Base-by-base conservation (phyloP, 2,888 invertebrate genomes). In the Scrobipalpa costella region DNA sequence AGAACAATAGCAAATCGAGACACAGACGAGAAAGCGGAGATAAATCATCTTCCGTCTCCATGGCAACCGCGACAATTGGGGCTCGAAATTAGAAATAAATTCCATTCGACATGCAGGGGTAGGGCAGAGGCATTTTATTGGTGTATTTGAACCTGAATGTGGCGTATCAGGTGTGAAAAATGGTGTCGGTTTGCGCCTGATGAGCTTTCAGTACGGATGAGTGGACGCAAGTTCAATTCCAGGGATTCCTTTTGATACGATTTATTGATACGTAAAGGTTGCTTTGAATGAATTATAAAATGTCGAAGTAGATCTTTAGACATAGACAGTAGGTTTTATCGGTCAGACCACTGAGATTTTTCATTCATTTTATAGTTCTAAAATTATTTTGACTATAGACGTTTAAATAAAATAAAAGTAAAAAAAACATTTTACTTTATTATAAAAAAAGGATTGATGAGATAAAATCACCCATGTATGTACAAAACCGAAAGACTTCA, bases 71-170 rank as follows among this genome's bases (percentile, higher is more conserved):
- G 76, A 78, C 79, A 77, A 78, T 77, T 75, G 77, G 78, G 77
- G 75, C 69, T 68, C 71, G 71, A 77, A 81, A 82, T 83, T 83
- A 84, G 78, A 81, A 82, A 81, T 82, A 79, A 83, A 80, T 83
- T 81, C 75, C 76, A 75, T 80, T 78, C 77, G 77, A 78, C 76
- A 76, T 77, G 76, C 74, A 70, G 63, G 66, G 66, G 72, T 34
- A 27, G n/a, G 27, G 55, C 40, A 21, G 40, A 38, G 9, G 36
- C 21, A 61, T 76, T 77, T 76, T 79, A 78, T 82, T 79, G 79
- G 77, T 75, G 15, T 74, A 73, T 77, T 77, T 74, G 77, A 75
- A 75, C 69, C 70, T 71, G 73, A 74, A 76, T 73, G 73, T 67
- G 70, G 64, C 68, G 78, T 75, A 75, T 80, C 84, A 85, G 81